phyloP scores from a whole-genome alignment of 1,140 invertebrate species.

The Chelonus insularis region DNA sequence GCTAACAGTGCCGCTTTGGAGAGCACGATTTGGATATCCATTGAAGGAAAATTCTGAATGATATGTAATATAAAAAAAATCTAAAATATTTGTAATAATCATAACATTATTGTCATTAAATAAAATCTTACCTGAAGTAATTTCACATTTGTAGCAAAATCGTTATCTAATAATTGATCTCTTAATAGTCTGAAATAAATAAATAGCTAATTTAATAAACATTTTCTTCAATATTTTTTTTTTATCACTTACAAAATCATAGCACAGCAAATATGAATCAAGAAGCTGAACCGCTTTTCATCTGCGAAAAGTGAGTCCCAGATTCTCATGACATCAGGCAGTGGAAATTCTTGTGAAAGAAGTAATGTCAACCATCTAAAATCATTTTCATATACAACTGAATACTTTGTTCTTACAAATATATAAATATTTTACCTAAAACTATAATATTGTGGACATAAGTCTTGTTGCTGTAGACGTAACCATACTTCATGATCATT shows the following conservation, averaged over 20 bases:
- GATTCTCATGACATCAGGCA: conserved; percentile 93
- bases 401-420: conserved; percentile 12
- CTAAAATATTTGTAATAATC: too few species aligned
- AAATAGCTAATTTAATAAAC: background rate
- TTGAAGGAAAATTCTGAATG: conserved; percentile 72
- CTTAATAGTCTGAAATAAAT: conserved; percentile 69
- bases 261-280: conserved; percentile 90
- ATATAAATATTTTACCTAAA: conserved; percentile 68
- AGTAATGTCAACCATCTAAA: conserved; percentile 93
- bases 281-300: conserved; percentile 83
- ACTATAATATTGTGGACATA: conserved; percentile 94
- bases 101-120: too few species aligned
- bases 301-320: conserved; percentile 96
- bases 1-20: conserved; percentile 65
- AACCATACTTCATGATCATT: conserved; percentile 80
- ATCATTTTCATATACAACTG: too few species aligned
- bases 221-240: conserved; percentile 1
- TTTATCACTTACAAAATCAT: conserved; percentile 87
- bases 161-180: conserved; percentile 78
- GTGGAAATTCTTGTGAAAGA: conserved; percentile 94
- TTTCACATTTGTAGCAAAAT: conserved; percentile 92
- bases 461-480: conserved; percentile 76
- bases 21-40: conserved; percentile 72
- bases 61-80: too few species aligned
- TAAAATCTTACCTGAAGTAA: conserved; percentile 71